A percentile compares a stretch with the other conserved stretches of the same genome.
Evolutionary conservation across 2,888 invertebrate species (phyloP).

Genomic region (Hipparchia sbordonii): DNA sequence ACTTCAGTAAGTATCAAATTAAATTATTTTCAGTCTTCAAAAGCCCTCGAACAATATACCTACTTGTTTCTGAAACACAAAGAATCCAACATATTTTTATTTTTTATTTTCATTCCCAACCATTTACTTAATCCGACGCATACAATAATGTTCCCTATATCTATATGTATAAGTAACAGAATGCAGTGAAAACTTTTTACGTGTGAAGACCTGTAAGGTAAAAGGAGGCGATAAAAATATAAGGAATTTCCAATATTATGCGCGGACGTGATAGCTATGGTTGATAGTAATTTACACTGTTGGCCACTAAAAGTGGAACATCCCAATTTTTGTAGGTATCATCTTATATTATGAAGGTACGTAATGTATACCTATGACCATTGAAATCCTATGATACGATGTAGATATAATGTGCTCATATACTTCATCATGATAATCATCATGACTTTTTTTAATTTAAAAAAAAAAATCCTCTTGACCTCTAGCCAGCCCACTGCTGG

Average conservation of each 20-base stretch:
- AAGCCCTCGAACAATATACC: not conserved
- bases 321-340: not conserved
- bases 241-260: conserved; percentile 51
- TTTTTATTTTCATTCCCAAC: conserved; percentile 5
- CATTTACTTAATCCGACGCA: not conserved
- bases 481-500: no score
- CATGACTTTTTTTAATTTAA: no score
- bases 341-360: not conserved
- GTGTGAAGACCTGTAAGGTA: conserved; percentile 24
- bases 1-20: no score
- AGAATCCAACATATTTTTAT: not conserved
- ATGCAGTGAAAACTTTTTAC: conserved; percentile 1
- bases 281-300: conserved; percentile 40
- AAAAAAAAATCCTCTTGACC: no score
- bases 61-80: conserved; percentile 1
- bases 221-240: conserved; percentile 40
- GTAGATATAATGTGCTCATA: no score
- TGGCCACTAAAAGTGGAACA: conserved; percentile 25
- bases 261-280: conserved; percentile 46
- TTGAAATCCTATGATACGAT: no score
- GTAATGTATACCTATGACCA: not conserved
- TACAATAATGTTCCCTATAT: conserved; percentile 3
- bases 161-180: not conserved
- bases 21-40: not conserved
- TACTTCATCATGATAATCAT: no score